Base-by-base conservation (phyloP, 2,113 vertebrate species). In the Turdus rufiventris region DNA sequence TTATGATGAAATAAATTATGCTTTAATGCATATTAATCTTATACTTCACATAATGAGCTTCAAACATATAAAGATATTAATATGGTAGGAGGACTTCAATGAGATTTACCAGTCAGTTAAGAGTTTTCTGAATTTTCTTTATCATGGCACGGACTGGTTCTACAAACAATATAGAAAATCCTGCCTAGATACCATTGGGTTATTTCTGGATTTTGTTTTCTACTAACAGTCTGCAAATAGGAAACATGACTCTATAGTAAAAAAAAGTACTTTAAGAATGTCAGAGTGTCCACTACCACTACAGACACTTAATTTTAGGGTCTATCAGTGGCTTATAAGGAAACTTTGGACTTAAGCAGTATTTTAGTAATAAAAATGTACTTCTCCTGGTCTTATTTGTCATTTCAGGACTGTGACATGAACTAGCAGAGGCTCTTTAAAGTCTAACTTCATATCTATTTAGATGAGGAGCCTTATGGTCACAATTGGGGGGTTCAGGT, bases 361-460 rank as follows among this genome's bases (percentile, higher is more conserved):
- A 70, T 20, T 88, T 79, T 29, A 50, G 16, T 38, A 8, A 58
- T 21, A 43, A 65, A 77, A 73, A 36, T 14, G 5, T 54, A 14
- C 14, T 70, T 85, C 58, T 58, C 4, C 3, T 47, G 18, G 50
- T 45, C 5, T 50, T 65, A 65, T 20, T 57, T 65, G 31, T 23
- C 1, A 34, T 80, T 15, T 70, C 60, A 84, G 28, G 23, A 45
- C 25, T 42, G 58, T 19, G 28, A 61, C 63, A 63, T 65, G 28
- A 61, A 65, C 23, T 25, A 80, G 29, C 5, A 92, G 48, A 77
- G 14, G 13, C 19, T 79, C 14, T 82, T 40, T 71, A 51, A 93
- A 51, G 14, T 47, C 53, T 66, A 0, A 0, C 1, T 25, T 82
- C 8, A 0, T 57, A 21, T 48, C 13, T 0, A 0, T 85, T 89